Conservation (phyloP, 2,797 vertebrate genomes). For the Cirrhinus mrigala region DNA sequence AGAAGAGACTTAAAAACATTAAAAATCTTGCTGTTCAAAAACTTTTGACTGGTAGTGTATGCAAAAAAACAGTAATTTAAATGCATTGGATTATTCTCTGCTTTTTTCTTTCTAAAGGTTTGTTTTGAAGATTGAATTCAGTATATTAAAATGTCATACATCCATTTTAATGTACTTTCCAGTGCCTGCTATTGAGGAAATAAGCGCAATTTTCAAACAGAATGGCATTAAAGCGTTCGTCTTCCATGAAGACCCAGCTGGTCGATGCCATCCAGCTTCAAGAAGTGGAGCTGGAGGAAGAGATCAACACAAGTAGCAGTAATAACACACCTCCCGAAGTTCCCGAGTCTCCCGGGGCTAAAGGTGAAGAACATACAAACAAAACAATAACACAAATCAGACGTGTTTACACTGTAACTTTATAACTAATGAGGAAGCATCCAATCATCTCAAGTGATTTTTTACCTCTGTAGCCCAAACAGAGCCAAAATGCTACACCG, state of each 20-base stretch:
- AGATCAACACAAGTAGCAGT: slow-evolving; percentile 20
- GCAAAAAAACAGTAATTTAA: neutral
- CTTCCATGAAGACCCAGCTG: slow-evolving; percentile 71
- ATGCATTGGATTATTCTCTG: neutral
- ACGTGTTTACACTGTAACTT: neutral
- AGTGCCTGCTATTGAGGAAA: slow-evolving; percentile 1
- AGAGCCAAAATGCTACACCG: slow-evolving; percentile 83
- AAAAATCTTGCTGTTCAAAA: too few species aligned
- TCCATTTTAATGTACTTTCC: neutral
- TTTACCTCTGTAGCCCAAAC: slow-evolving; percentile 23
- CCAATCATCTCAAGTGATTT: neutral
- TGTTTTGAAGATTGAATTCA: slow-evolving; percentile 93
- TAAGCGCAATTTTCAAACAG: neutral
- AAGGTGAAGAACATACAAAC: neutral
- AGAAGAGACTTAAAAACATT: too few species aligned
- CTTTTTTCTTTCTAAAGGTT: slow-evolving; percentile 75
- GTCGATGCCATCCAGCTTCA: slow-evolving; percentile 79
- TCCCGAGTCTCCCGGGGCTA: neutral
- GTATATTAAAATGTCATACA: too few species aligned
- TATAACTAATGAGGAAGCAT: neutral
- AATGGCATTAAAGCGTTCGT: slow-evolving; percentile 38
- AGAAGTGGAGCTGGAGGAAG: slow-evolving; percentile 65
- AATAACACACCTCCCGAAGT: neutral
- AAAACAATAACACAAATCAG: neutral
- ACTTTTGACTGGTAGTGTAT: too few species aligned